Evolutionary conservation across 1,140 invertebrate species (phyloP), one percentile per base, ranked within the genome.

Genomic region (Drosophila sulfurigaster): DNA sequence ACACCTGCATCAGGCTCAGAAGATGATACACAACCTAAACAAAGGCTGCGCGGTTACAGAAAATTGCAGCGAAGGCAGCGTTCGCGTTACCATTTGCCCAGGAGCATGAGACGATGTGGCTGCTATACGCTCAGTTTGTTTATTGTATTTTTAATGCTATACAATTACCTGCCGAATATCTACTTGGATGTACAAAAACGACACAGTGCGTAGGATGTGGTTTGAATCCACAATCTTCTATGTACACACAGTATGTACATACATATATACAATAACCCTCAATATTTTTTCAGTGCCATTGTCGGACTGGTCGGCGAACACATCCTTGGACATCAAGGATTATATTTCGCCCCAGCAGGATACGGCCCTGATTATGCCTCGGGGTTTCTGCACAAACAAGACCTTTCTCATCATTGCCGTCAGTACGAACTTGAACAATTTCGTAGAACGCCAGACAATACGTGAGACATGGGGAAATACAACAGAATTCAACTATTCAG

Each of bases 381-480:
- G 90, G 46, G 88, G 94, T 56, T 92, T 95, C 46, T 97, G 96
- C 92, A 81, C 78, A 6, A 92, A 81, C 91, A 93, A 85, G 52
- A 87, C 82, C 5, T 95, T 96, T 82, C 91, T 97, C 15, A 92
- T 97, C 5, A 95, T 97, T 60, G 94, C 97, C 13, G 95, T 97
- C 1, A 96, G 95, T 83, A 97, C 96, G 0, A 94, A 95, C 6
- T 94, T 96, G 0, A 81, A 87, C 1, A 96, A 97, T 93, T 94
- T 95, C 67, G 94, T 95, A 32, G 93, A 94, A 48, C 93, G 92
- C 28, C 83, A 92, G 49, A 96, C 96, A 8, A 97, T 98, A 68
- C 93, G 97, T 77, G 95, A 96, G 79, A 97, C 97, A 1, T 98
- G 97, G 97, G 97, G 95, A 0, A 95, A 94, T 69, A 86, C 79